Conservation (phyloP, 1,140 invertebrate species). For the Ips typographus region DNA sequence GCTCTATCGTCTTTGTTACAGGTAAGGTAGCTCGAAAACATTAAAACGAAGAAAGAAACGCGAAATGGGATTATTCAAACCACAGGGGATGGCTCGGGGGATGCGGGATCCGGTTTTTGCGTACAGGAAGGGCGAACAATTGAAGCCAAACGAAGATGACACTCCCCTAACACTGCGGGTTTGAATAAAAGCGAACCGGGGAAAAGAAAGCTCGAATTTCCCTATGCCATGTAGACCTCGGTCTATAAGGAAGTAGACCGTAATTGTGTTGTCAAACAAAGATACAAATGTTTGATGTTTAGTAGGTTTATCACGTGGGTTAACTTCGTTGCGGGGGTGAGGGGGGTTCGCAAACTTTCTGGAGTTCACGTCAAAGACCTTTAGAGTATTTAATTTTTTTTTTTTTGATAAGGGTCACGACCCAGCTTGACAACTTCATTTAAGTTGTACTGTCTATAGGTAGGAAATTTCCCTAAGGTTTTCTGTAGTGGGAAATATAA, state of each 20-base stretch:
- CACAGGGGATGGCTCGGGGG: constrained; percentile 23
- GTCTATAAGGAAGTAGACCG: constrained; percentile 9
- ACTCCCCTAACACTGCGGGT: constrained; percentile 33
- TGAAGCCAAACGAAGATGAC: constrained; percentile 48
- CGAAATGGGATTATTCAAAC: constrained; percentile 19
- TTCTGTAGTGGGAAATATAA: too few species aligned
- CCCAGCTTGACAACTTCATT: too few species aligned
- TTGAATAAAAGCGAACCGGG: constrained; percentile 6
- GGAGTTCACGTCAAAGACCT: too few species aligned
- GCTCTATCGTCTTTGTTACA: constrained; percentile 10
- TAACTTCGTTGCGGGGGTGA: neutral
- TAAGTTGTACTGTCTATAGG: too few species aligned
- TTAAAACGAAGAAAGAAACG: constrained; percentile 14
- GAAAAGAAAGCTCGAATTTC: constrained; percentile 29
- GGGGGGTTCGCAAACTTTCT: too few species aligned
- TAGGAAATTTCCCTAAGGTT: too few species aligned
- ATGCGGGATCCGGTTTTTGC: constrained; percentile 44
- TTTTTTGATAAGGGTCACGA: too few species aligned
- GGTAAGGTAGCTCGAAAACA: constrained; percentile 14
- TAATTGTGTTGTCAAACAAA: constrained; percentile 20
- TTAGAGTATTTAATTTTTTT: too few species aligned
- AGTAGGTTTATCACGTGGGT: constrained; percentile 2
- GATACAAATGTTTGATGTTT: constrained; percentile 11
- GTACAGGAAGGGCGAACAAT: constrained; percentile 43
- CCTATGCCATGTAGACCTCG: constrained; percentile 19